A percentile compares a stretch with the other conserved stretches of the same genome.
Evolutionary conservation across 2,888 invertebrate genomes (phyloP).

Genomic region (Drosophila algonquin): DNA sequence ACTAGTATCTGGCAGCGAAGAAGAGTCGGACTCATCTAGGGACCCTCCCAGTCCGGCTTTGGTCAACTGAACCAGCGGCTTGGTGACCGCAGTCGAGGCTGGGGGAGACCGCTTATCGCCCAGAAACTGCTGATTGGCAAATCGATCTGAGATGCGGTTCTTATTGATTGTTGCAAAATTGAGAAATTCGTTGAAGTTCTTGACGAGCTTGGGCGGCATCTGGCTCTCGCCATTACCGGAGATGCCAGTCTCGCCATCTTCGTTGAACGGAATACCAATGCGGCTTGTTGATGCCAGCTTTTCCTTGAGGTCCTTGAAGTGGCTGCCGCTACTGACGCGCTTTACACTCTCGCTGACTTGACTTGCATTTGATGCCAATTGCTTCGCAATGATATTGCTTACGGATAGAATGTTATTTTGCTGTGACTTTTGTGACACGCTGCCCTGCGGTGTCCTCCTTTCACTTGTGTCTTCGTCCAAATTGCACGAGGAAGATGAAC

Average conservation of each 20-base stretch:
- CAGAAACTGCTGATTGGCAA: constrained; percentile 67
- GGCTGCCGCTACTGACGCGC: constrained; percentile 83
- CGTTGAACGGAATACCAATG: constrained; percentile 71
- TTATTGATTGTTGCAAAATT: constrained; percentile 90
- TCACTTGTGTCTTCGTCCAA: constrained; percentile 37
- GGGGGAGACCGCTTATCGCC: constrained; percentile 38
- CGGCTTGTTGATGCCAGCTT: constrained; percentile 85
- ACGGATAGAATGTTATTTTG: constrained; percentile 81
- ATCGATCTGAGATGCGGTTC: constrained; percentile 84
- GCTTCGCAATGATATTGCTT: constrained; percentile 82
- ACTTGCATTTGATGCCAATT: constrained; percentile 76
- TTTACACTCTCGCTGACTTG: constrained; percentile 73
- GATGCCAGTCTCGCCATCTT: constrained; percentile 48
- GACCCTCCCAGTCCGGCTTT: constrained; percentile 82
- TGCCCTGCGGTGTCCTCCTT: neutral
- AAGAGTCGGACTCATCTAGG: constrained; percentile 85
- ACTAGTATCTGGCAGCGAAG: constrained; percentile 81
- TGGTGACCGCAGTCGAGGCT: constrained; percentile 18
- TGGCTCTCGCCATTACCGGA: constrained; percentile 50
- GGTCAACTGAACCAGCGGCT: constrained; percentile 85
- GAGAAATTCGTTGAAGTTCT: constrained; percentile 93
- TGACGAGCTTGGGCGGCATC: constrained; percentile 86
- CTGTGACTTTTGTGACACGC: constrained; percentile 69
- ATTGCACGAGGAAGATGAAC: constrained; percentile 58
- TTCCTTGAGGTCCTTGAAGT: constrained; percentile 86